Conservation (phyloP, 2,113 vertebrate genomes). For the Cygnus atratus region DNA sequence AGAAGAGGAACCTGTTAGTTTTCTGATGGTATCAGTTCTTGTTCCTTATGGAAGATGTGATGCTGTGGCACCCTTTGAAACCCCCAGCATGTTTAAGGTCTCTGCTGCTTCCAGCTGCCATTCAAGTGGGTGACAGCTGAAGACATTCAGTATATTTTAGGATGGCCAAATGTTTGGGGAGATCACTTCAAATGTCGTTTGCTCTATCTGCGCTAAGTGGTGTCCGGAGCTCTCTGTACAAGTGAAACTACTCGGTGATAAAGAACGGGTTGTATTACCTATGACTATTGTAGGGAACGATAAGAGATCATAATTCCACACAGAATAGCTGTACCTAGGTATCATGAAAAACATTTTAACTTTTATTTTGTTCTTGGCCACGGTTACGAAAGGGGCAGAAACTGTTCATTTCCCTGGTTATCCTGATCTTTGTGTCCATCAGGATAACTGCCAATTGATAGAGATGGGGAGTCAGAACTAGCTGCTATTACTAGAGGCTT, state of each 20-base stretch:
- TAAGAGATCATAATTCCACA: not conserved
- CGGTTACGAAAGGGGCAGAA: not conserved
- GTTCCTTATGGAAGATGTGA: not conserved
- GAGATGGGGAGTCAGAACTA: not conserved
- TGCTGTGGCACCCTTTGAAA: not conserved
- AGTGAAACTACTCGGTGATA: not conserved
- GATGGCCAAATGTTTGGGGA: not conserved
- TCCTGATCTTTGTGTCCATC: not conserved
- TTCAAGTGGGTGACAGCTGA: conserved; percentile 14
- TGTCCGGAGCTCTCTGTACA: not conserved
- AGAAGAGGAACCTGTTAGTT: not conserved
- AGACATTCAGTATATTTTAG: not conserved
- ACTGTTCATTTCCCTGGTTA: not conserved
- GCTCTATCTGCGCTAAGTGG: not conserved
- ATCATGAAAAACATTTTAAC: not conserved
- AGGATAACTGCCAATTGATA: not conserved
- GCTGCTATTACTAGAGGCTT: not conserved
- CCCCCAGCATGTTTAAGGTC: not conserved
- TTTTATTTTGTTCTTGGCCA: not conserved
- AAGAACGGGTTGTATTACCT: not conserved
- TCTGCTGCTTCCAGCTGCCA: conserved; percentile 18
- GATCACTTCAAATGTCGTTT: not conserved
- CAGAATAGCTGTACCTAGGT: not conserved
- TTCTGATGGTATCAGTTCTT: not conserved
- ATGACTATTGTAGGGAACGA: not conserved